Conservation (phyloP, 2,797 vertebrate genomes). For the Harpagifer antarcticus region DNA sequence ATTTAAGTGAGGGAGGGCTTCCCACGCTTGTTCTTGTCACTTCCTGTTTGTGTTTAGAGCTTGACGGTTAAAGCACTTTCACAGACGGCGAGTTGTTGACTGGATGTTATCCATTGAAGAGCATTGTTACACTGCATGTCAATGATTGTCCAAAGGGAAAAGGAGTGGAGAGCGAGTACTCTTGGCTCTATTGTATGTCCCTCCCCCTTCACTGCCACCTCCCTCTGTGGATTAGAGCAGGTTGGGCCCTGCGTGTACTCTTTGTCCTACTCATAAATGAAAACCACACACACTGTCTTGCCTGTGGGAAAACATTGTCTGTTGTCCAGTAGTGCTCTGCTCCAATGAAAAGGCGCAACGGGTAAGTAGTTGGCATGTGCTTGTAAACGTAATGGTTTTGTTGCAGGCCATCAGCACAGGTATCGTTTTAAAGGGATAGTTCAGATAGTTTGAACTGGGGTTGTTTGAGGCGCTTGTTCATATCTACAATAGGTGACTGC, state of each 20-base stretch:
- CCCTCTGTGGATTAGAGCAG: slow-evolving; percentile 28
- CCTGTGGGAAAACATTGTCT: neutral
- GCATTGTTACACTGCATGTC: slow-evolving; percentile 24
- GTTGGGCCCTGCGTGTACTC: slow-evolving; percentile 2
- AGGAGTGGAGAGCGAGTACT: slow-evolving; percentile 9
- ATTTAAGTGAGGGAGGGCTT: neutral
- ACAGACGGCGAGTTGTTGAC: neutral
- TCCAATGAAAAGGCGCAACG: slow-evolving; percentile 45
- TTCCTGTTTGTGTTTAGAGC: neutral
- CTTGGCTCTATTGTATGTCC: neutral
- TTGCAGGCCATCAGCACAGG: neutral
- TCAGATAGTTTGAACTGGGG: no score
- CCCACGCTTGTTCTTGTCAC: neutral
- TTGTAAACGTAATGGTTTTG: neutral
- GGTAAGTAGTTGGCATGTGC: slow-evolving; percentile 40
- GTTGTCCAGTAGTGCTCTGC: neutral
- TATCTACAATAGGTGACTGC: no score
- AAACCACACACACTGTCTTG: slow-evolving; percentile 4
- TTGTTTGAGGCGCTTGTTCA: no score
- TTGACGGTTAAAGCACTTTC: neutral
- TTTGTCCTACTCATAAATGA: slow-evolving; percentile 20
- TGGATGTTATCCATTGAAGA: neutral
- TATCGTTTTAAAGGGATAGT: neutral
- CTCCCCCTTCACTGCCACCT: slow-evolving; percentile 36
- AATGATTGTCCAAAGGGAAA: slow-evolving; percentile 50